phyloP scores from a whole-genome alignment of 2,113 vertebrate genomes.

The Brachyhypopomus occidentalis region DNA sequence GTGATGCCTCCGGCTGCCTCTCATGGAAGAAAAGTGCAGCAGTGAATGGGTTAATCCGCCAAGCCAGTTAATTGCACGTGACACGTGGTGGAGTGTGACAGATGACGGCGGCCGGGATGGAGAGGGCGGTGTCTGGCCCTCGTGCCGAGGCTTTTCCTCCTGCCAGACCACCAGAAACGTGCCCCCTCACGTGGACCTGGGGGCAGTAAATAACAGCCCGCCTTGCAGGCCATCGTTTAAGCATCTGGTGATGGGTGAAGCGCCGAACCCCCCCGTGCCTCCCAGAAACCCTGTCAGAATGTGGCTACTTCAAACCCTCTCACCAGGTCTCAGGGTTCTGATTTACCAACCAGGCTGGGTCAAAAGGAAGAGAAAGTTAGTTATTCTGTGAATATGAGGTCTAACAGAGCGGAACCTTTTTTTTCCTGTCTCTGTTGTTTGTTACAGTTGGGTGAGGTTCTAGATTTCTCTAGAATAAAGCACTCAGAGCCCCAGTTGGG shows the following conservation, averaged over 20 bases:
- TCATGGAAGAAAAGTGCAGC: background rate
- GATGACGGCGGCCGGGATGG: slow-evolving; percentile 47
- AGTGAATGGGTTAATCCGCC: slow-evolving; percentile 44
- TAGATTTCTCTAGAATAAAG: slow-evolving; percentile 21
- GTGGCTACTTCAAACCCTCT: slow-evolving; percentile 46
- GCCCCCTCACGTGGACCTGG: slow-evolving; percentile 21
- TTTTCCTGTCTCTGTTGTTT: background rate
- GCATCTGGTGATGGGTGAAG: slow-evolving; percentile 49
- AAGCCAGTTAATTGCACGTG: slow-evolving; percentile 49
- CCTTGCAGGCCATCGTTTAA: slow-evolving; percentile 49
- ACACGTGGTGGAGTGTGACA: slow-evolving; percentile 50
- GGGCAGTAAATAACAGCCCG: slow-evolving; percentile 47
- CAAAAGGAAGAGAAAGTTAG: slow-evolving; percentile 22
- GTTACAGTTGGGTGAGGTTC: slow-evolving; percentile 21
- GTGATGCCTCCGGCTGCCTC: slow-evolving; percentile 2
- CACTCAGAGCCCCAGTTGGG: background rate
- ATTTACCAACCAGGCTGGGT: background rate
- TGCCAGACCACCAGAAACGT: slow-evolving; percentile 31
- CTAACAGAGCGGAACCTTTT: background rate
- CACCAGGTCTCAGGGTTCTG: slow-evolving; percentile 18
- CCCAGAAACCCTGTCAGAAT: slow-evolving; percentile 51
- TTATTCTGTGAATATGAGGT: background rate
- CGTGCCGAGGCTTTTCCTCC: slow-evolving; percentile 5
- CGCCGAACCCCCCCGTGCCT: background rate
- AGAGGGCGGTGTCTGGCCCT: slow-evolving; percentile 23